Percentiles rank a stretch among this genome's conserved stretches.
Evolutionary conservation across 2,888 invertebrate genomes (phyloP).

Genomic region (Lasioglossum villosulum): DNA sequence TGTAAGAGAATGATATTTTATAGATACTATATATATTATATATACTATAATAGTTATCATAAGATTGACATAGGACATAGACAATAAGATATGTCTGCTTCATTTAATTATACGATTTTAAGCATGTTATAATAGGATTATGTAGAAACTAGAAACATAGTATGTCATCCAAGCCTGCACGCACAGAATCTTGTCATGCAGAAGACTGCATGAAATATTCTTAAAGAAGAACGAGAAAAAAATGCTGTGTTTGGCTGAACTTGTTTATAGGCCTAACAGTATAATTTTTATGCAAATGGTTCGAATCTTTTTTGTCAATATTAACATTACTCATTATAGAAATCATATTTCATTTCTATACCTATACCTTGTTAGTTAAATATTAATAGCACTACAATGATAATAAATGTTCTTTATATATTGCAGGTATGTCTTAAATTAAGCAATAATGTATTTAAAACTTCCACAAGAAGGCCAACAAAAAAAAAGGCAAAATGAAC

Average conservation of each 20-base stretch:
- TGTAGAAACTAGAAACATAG: slow-evolving; percentile 31
- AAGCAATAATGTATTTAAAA: slow-evolving; percentile 52
- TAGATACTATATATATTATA: neutral
- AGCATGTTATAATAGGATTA: slow-evolving; percentile 54
- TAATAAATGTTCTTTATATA: neutral
- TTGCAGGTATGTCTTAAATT: slow-evolving; percentile 37
- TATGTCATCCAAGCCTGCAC: slow-evolving; percentile 48
- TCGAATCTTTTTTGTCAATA: slow-evolving; percentile 38
- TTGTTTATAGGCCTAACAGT: slow-evolving; percentile 37
- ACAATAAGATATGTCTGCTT: slow-evolving; percentile 36
- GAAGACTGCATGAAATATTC: slow-evolving; percentile 48
- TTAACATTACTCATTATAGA: slow-evolving; percentile 29
- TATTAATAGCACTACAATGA: neutral
- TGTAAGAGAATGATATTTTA: slow-evolving; percentile 27
- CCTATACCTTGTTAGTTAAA: slow-evolving; percentile 2
- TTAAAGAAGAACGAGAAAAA: slow-evolving; percentile 39
- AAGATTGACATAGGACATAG: slow-evolving; percentile 19
- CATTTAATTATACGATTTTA: slow-evolving; percentile 41
- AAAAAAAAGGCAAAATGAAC: slow-evolving; percentile 61
- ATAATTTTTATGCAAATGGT: slow-evolving; percentile 52
- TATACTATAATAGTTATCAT: slow-evolving; percentile 24
- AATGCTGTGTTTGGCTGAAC: slow-evolving; percentile 39
- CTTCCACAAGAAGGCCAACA: slow-evolving; percentile 30
- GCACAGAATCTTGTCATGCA: slow-evolving; percentile 21
- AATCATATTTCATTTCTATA: slow-evolving; percentile 21